Evolutionary conservation across 2,113 vertebrate species (phyloP).

Genomic region (Antigone vipio): DNA sequence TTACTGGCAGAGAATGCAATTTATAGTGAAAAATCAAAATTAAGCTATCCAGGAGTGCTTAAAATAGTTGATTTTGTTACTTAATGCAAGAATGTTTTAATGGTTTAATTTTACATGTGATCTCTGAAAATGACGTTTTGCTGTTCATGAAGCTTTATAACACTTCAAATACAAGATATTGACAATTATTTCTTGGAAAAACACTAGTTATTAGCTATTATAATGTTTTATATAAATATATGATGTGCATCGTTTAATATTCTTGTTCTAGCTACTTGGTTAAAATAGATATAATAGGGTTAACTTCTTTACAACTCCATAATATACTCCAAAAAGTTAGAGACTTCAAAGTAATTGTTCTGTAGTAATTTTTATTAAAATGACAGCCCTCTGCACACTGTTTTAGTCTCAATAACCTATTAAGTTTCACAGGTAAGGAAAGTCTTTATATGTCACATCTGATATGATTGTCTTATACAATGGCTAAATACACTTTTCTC

Average conservation of each 20-base stretch:
- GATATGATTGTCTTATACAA: background rate
- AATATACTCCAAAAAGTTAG: background rate
- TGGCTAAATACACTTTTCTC: background rate
- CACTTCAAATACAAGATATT: background rate
- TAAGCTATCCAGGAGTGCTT: background rate
- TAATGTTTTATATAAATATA: background rate
- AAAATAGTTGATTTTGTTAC: background rate
- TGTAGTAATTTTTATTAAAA: background rate
- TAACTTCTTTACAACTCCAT: background rate
- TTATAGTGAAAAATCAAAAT: background rate
- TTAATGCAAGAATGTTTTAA: background rate
- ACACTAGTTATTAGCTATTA: background rate
- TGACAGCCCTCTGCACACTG: background rate
- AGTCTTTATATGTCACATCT: background rate
- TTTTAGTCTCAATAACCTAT: background rate
- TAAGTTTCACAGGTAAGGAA: background rate
- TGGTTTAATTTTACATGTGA: background rate
- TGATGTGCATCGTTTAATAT: background rate
- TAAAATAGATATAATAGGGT: background rate
- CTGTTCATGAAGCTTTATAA: background rate
- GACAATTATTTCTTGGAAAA: background rate
- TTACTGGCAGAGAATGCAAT: background rate
- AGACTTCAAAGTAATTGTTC: background rate
- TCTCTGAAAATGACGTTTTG: background rate
- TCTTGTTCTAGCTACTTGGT: background rate